Evolutionary conservation across 2,113 vertebrate species (phyloP).

Genomic region (Macroglossus sobrinus): DNA sequence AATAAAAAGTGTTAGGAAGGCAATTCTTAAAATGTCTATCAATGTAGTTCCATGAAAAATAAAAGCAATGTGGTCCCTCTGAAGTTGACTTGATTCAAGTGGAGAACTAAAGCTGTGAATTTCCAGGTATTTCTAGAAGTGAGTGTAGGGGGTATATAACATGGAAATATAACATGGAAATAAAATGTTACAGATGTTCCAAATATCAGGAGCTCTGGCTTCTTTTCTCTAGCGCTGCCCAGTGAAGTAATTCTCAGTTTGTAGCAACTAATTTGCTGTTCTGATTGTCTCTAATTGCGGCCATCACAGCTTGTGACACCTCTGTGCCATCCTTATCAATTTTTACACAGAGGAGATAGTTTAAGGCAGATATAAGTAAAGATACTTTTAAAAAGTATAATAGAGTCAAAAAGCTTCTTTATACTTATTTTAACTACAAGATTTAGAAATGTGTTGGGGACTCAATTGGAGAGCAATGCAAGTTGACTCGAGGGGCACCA

Average conservation of each 20-base stretch:
- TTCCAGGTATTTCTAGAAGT: background rate
- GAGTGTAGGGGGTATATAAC: fast-evolving
- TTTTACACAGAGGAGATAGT: background rate
- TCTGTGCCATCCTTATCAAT: fast-evolving
- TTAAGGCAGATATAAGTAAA: background rate
- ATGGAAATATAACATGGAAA: background rate
- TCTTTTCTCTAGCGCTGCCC: background rate
- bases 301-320: background rate
- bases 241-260: fast-evolving
- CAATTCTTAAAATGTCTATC: background rate
- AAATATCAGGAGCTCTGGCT: background rate
- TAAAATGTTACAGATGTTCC: background rate
- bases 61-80: background rate
- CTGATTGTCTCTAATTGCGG: no score
- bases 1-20: background rate
- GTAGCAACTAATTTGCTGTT: background rate
- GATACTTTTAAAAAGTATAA: background rate
- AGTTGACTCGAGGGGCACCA: background rate
- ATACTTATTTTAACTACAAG: background rate
- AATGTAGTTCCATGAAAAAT: background rate
- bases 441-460: background rate
- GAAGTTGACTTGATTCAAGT: no score
- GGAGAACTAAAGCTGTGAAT: background rate
- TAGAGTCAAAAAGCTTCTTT: background rate
- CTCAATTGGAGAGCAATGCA: background rate